Base-by-base conservation (phyloP, 1,140 invertebrate genomes). In the Drosophila watanabei region DNA sequence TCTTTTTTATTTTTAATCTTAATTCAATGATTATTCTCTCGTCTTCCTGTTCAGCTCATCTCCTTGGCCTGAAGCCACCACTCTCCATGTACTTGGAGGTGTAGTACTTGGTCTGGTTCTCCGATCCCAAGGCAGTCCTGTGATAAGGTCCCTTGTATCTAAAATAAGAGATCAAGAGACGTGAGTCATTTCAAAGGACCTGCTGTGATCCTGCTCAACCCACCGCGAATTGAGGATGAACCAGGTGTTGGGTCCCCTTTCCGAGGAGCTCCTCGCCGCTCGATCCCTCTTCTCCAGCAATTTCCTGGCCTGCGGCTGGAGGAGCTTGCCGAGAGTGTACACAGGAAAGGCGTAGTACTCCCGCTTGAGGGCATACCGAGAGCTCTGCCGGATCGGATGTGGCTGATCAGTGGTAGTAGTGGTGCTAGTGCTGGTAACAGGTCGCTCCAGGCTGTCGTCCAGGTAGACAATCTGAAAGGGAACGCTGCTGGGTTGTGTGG, bases 221-320 rank as follows among this genome's bases (percentile, higher is more conserved):
- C 20, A 92, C 91, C 87, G 82, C 14, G 91, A 92, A 54, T 92
- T 92, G 6, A 92, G 39, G 4, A 92, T 92, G 18, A 92, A 91
- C 91, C 91, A 92, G 20, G 91, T 92, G 41, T 70, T 77, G 33
- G 71, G 18, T n/a, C 48, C 46, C 28, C 54, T 33, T 9, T 79
- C 59, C 20, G n/a, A 7, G 24, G 70, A 80, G 10, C 28, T 72
- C 35, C 20, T 45, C 5, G 24, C 69, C 37, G 54, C 11, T 45
- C 57, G 33, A 56, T 32, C 62, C 33, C 49, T 56, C 39, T 83
- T 73, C n/a, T 65, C 65, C 37, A 30, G 35, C 35, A 30, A 8
- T 0, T 51, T 43, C 16, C 30, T 51, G 32, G 16, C 3, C 18
- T 60, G 33, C 1, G 33, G 30, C 32, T 79, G 79, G 11, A 92